These are phyloP conservation scores for Petrocephalus sullivani DNA, from an alignment of 2,797 vertebrate genomes.

Conservation along the genomic window DNA sequence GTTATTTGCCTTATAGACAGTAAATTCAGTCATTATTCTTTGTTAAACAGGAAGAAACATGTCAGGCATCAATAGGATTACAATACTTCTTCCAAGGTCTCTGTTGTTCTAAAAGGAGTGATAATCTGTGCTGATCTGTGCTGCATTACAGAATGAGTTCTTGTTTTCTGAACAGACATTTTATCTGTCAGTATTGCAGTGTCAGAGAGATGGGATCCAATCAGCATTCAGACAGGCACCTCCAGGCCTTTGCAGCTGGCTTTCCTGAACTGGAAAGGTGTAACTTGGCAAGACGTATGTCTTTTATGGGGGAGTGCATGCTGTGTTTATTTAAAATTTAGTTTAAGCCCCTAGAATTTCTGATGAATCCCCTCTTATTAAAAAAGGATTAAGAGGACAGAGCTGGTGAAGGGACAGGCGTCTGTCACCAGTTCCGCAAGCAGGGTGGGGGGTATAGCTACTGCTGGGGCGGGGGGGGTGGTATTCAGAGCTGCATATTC, in stretches of 20 bases:
- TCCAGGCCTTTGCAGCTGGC: not conserved
- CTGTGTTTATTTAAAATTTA: slow-evolving; percentile 13
- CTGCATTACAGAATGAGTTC: not conserved
- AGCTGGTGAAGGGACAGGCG: not conserved
- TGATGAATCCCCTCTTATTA: slow-evolving; percentile 68
- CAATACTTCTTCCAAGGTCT: not conserved
- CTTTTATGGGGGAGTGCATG: not conserved
- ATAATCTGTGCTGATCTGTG: not conserved
- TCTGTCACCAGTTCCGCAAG: not conserved
- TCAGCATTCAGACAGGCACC: not conserved
- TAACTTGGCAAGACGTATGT: not conserved
- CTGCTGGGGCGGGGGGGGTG: not conserved
- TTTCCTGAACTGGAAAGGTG: not conserved
- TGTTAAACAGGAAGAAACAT: not conserved
- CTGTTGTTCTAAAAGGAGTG: not conserved
- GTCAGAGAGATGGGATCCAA: not conserved
- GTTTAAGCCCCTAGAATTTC: slow-evolving; percentile 57
- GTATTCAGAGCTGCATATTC: not conserved
- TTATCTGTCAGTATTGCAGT: not conserved
- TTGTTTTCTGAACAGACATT: not conserved
- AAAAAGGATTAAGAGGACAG: slow-evolving; percentile 55
- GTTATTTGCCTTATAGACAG: not conserved
- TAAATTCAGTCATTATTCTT: not conserved
- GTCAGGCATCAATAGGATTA: not conserved
- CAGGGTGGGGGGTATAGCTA: not conserved